These are phyloP conservation scores for Hippoglossus stenolepis DNA, from an alignment of 2,113 vertebrate genomes.

Conservation along the genomic window DNA sequence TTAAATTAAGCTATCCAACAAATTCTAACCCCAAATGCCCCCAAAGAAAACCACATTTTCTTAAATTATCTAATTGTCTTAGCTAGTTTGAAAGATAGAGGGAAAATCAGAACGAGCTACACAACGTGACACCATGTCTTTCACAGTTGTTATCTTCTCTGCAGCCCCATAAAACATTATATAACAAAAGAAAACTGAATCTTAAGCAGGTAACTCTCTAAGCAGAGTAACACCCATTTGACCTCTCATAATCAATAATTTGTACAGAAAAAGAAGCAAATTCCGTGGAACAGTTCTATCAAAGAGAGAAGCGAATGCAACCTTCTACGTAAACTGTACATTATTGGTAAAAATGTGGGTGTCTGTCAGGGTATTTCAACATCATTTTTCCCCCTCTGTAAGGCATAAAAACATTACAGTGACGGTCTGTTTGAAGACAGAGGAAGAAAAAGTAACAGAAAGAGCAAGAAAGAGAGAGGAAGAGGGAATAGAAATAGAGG, in stretches of 20 bases:
- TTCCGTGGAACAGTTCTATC: constrained; percentile 37
- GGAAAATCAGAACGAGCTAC: constrained; percentile 2
- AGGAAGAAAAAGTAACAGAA: constrained; percentile 56
- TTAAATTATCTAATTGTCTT: constrained; percentile 26
- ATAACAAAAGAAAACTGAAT: constrained; percentile 61
- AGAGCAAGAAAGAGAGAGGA: constrained; percentile 61
- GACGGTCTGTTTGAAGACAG: constrained; percentile 67
- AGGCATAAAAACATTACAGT: constrained; percentile 58
- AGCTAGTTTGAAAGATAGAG: constrained; percentile 16
- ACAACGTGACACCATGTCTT: constrained; percentile 36
- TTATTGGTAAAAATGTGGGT: constrained; percentile 72
- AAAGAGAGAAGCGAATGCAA: constrained; percentile 49
- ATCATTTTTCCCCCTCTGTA: constrained; percentile 49
- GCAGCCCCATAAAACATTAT: constrained; percentile 49
- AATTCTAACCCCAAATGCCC: constrained; percentile 24
- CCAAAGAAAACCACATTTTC: constrained; percentile 17
- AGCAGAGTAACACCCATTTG: constrained; percentile 38
- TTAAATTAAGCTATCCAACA: constrained; percentile 29
- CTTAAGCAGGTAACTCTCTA: constrained; percentile 60
- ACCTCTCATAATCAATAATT: constrained; percentile 68
- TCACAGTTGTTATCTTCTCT: constrained; percentile 50
- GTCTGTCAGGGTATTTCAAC: constrained; percentile 64
- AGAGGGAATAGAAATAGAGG: constrained; percentile 72
- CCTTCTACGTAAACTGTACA: constrained; percentile 34
- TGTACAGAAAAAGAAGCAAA: constrained; percentile 49